phyloP scores from a whole-genome alignment of 2,113 vertebrate species.

The Brachyhypopomus occidentalis region DNA sequence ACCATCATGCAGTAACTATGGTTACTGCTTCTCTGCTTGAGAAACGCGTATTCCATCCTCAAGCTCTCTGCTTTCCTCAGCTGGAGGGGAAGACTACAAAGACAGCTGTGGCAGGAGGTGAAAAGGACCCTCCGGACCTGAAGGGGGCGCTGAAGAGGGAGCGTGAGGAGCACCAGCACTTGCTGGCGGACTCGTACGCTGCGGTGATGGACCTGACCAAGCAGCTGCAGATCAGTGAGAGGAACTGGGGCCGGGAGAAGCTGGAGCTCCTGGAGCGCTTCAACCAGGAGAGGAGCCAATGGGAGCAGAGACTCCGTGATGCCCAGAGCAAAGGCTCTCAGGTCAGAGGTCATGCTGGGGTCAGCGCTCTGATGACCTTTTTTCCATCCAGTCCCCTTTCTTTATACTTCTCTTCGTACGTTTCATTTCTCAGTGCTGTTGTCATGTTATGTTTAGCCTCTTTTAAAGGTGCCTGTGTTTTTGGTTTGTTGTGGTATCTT shows the following conservation, averaged over 20 bases:
- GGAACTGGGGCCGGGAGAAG: constrained; percentile 95
- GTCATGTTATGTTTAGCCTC: not conserved
- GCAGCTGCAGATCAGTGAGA: constrained; percentile 93
- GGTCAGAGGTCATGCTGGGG: constrained; percentile 63
- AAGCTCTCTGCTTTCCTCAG: constrained; percentile 62
- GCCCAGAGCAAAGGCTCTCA: constrained; percentile 82
- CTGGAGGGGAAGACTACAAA: constrained; percentile 88
- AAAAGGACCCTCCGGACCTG: constrained; percentile 81
- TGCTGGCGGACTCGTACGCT: constrained; percentile 92
- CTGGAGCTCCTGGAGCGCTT: constrained; percentile 89
- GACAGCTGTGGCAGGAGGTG: constrained; percentile 61
- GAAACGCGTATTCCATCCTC: not conserved
- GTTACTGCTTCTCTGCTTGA: not conserved
- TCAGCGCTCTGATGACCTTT: not conserved
- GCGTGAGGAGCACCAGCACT: constrained; percentile 93
- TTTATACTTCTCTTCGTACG: no score
- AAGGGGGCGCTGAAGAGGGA: constrained; percentile 88
- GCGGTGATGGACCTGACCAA: constrained; percentile 97
- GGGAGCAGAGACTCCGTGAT: constrained; percentile 87
- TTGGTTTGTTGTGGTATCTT: constrained; percentile 15
- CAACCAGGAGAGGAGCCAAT: constrained; percentile 87
- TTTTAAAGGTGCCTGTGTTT: not conserved
- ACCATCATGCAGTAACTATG: no score
- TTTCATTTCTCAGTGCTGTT: not conserved
- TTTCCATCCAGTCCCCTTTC: not conserved